Evolutionary conservation across 2,113 vertebrate genomes (phyloP).

Genomic region (Nothoprocta perdicaria): DNA sequence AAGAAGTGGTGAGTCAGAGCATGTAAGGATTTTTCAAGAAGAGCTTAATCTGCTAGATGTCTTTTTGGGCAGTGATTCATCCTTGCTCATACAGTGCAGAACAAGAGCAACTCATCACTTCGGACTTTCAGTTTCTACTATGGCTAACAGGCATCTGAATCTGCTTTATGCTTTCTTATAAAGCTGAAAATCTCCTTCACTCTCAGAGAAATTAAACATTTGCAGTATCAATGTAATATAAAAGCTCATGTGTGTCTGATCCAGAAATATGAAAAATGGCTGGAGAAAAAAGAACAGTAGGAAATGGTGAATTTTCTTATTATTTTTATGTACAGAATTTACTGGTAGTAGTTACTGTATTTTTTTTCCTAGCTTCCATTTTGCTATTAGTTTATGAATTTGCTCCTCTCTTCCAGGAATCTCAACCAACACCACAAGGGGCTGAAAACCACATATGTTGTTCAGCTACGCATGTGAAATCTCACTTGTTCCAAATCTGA

Average conservation of each 20-base stretch:
- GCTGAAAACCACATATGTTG: background rate
- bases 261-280: background rate
- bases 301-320: background rate
- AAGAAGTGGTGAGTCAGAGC: background rate
- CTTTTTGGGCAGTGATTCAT: background rate
- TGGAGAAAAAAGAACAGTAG: background rate
- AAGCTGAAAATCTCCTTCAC: background rate
- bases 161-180: background rate
- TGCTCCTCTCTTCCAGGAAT: background rate
- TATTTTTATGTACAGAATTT: background rate
- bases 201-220: background rate
- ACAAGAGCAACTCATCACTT: background rate
- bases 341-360: background rate
- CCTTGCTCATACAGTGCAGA: background rate
- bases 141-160: background rate
- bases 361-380: background rate
- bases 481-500: background rate
- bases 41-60: background rate
- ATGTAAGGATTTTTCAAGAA: background rate
- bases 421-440: background rate
- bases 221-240: background rate
- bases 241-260: background rate
- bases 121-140: background rate
- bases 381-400: background rate
- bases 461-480: background rate